These are phyloP conservation scores for Paramormyrops hopkinsi DNA, from an alignment of 2,797 vertebrate genomes.

Conservation along the genomic window DNA sequence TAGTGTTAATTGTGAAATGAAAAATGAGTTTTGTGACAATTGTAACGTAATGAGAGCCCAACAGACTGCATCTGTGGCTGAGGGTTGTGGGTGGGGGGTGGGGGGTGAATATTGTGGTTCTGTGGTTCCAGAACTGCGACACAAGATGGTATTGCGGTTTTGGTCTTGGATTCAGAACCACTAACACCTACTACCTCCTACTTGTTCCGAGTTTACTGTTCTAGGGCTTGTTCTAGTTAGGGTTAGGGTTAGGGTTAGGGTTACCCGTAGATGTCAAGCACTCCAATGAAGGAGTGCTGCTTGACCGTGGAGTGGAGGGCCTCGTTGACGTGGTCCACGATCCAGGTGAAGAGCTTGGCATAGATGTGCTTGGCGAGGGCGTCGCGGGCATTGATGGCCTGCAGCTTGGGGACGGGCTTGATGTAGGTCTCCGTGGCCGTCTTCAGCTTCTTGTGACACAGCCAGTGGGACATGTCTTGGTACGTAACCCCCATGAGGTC, in stretches of 20 bases:
- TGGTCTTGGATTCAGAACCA: background rate
- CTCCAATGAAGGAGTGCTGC: constrained; percentile 94
- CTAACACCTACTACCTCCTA: background rate
- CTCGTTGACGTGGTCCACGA: constrained; percentile 89
- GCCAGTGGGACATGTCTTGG: constrained; percentile 95
- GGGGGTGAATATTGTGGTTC: background rate
- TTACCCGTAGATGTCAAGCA: constrained; percentile 98
- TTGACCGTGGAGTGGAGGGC: constrained; percentile 80
- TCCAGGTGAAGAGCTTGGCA: constrained; percentile 96
- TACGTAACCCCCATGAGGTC: constrained; percentile 89
- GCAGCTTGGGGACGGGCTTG: constrained; percentile 84
- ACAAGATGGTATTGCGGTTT: background rate
- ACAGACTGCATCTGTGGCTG: background rate
- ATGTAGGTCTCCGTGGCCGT: constrained; percentile 91
- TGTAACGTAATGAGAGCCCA: background rate
- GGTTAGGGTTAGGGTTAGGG: no score
- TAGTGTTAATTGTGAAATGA: background rate
- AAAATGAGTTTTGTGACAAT: background rate
- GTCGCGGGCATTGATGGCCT: constrained; percentile 88
- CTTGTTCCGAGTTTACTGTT: background rate
- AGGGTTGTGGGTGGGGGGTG: background rate
- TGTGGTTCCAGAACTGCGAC: background rate
- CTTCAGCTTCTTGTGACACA: constrained; percentile 91
- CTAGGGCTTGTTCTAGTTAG: background rate
- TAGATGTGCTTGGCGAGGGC: constrained; percentile 95